Evolutionary conservation across 2,888 invertebrate genomes (phyloP).

Genomic region (Oxytorus armatus): DNA sequence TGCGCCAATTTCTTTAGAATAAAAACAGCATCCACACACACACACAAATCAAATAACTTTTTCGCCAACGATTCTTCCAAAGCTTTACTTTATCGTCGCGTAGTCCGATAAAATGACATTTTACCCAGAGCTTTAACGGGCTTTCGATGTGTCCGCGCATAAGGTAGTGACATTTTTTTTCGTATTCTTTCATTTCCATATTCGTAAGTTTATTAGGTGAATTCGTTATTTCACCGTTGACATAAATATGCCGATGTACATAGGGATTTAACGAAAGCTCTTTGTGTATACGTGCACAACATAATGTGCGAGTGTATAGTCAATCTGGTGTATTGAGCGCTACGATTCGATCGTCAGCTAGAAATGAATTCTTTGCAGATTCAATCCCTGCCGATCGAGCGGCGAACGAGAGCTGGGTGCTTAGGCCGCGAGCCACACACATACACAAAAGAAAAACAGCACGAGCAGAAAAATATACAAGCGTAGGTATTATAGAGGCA

Average conservation of each 20-base stretch:
- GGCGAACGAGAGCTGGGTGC: constrained; percentile 29
- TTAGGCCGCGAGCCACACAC: constrained; percentile 22
- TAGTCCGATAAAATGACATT: background rate
- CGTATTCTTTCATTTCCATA: constrained; percentile 28
- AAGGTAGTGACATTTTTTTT: constrained; percentile 7
- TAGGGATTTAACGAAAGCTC: constrained; percentile 11
- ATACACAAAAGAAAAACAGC: constrained; percentile 2
- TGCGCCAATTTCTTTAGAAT: too few species aligned
- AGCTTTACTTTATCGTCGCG: too few species aligned
- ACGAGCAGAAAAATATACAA: constrained; percentile 12
- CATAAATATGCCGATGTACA: constrained; percentile 7
- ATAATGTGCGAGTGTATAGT: background rate
- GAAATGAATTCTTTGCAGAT: constrained; percentile 49
- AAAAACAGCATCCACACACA: background rate
- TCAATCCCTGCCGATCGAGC: constrained; percentile 39
- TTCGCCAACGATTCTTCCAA: too few species aligned
- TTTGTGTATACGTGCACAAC: background rate
- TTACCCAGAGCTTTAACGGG: background rate
- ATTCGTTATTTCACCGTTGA: constrained; percentile 28
- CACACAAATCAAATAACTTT: background rate
- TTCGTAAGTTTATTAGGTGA: constrained; percentile 27
- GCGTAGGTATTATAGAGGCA: constrained; percentile 30
- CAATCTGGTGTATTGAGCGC: background rate
- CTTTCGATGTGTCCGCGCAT: background rate
- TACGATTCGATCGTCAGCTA: constrained; percentile 2